Evolutionary conservation across 2,888 invertebrate genomes (phyloP).

Genomic region (Nephrotoma guestfalica): DNA sequence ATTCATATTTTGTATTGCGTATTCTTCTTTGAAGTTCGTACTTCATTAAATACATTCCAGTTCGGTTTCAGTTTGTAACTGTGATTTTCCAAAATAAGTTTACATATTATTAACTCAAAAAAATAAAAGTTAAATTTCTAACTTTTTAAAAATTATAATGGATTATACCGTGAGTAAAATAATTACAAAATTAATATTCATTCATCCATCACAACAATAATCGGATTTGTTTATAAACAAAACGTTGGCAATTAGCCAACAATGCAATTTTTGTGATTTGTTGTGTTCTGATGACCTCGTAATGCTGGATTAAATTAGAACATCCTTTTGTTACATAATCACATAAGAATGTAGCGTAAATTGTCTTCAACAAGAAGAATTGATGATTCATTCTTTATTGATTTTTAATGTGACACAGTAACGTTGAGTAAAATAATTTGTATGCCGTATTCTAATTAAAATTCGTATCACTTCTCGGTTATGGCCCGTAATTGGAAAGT

Average conservation of each 20-base stretch:
- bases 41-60: not conserved
- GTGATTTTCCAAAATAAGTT: not conserved
- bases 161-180: not conserved
- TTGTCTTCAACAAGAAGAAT: not conserved
- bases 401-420: not conserved
- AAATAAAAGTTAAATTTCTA: not conserved
- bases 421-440: not conserved
- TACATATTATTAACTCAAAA: too few species aligned
- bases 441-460: not conserved
- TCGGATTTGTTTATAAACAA: not conserved
- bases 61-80: not conserved
- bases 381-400: not conserved
- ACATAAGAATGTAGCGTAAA: not conserved
- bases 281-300: not conserved
- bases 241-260: not conserved
- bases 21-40: not conserved
- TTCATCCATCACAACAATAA: not conserved
- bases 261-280: not conserved
- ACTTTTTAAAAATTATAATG: not conserved
- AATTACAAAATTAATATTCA: not conserved
- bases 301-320: not conserved
- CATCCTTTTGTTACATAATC: not conserved
- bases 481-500: not conserved
- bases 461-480: not conserved
- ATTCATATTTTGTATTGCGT: not conserved